phyloP scores from a whole-genome alignment of 1,140 invertebrate species.

The Hydropsyche tenuis region DNA sequence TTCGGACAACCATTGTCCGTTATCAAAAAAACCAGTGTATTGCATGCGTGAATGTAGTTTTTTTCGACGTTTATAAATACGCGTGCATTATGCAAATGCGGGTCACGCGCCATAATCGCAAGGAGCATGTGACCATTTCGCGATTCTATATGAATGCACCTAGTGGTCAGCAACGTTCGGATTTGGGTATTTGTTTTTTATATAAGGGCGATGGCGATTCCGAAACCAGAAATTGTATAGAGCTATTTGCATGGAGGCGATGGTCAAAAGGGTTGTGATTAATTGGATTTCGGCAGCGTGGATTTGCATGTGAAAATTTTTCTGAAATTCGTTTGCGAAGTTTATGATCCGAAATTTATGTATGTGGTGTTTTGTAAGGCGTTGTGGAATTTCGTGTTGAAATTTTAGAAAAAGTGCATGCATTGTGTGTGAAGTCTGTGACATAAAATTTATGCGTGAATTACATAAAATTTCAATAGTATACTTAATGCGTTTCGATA shows the following conservation, averaged over 20 bases:
- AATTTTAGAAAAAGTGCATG: too few species aligned
- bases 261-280: neutral
- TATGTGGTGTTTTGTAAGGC: too few species aligned
- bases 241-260: neutral
- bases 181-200: too few species aligned
- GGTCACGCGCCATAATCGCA: slow-evolving; percentile 49
- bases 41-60: neutral
- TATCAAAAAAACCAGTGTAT: neutral
- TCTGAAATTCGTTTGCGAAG: too few species aligned
- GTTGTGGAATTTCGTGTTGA: too few species aligned
- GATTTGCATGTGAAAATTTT: slow-evolving; percentile 3
- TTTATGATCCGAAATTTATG: too few species aligned
- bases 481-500: too few species aligned
- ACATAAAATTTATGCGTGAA: too few species aligned
- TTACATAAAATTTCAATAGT: too few species aligned
- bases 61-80: neutral
- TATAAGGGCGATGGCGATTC: neutral
- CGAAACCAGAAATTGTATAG: neutral
- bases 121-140: slow-evolving; percentile 49
- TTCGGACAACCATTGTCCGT: neutral
- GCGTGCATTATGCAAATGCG: slow-evolving; percentile 46
- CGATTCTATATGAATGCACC: slow-evolving; percentile 37
- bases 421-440: too few species aligned
- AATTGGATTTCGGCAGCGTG: neutral
- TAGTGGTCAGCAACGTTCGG: slow-evolving; percentile 4